Evolutionary conservation across 2,888 invertebrate genomes (phyloP), one percentile per base, ranked within the genome.

Genomic region (Sabatieria punctata): DNA sequence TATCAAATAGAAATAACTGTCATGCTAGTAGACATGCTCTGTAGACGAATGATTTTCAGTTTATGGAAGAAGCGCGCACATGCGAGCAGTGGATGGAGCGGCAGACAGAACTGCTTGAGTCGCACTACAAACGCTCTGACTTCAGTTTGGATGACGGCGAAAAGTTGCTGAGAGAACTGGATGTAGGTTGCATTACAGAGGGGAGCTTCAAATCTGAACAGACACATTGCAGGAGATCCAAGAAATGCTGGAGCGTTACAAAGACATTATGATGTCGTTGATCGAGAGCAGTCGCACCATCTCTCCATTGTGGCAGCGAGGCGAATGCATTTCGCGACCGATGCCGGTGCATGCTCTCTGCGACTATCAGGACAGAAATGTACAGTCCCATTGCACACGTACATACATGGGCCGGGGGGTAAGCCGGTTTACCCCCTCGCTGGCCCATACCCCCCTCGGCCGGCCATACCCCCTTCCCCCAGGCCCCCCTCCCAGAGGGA

Each of bases 81-180:
- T 80, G 85, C 2, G 86, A 89, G 66, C 80, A 83, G 59, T 91
- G 89, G 85, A 78, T 91, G 59, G 80, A 83, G 59, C 54, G 60
- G 37, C 65, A 65, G 51, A 55, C 60, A 26, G 88, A 89, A 24
- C 21, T 27, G 68, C 74, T 93, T 49, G 89, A 88, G 68, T 80
- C 79, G 13, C 78, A 84, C 45, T 91, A 84, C 71, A 85, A 85
- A 46, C 84, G 85, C 59, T 83, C 85, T 0, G 86, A 88, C 59
- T 86, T 91, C 69, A 80, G 82, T 0, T 72, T 91, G 41, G 89
- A 91, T 68, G 83, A 86, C 58, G 89, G 91, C 1, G 91, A 93
- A 67, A 74, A 81, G 1, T 73, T 91, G 1, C 71, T 93, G 45
- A 80, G 84, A 57, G 91, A 91, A 53, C 86, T 93, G 83, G 58